Conservation (phyloP, 1,140 invertebrate genomes). For the Thalassaphorura encarpata region DNA sequence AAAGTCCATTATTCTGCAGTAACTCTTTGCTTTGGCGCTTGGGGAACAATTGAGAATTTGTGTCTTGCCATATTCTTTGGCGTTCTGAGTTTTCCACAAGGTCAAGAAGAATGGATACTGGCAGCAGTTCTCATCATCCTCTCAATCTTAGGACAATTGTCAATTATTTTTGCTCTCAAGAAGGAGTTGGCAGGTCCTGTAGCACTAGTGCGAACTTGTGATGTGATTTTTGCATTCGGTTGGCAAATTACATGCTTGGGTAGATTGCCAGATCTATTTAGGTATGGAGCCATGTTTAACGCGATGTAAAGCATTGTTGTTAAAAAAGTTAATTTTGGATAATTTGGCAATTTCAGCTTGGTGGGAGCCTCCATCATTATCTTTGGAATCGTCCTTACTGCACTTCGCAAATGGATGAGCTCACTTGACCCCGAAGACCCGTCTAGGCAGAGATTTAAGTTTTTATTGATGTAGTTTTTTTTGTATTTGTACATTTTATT, state of each 20-base stretch:
- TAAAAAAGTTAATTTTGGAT: no score
- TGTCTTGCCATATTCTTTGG: constrained; percentile 1
- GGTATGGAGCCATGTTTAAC: no score
- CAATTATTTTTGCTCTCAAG: constrained; percentile 21
- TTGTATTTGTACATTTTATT: no score
- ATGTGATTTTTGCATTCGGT: constrained; percentile 23
- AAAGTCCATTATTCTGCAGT: constrained; percentile 16
- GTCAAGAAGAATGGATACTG: neutral
- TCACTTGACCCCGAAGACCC: constrained; percentile 41
- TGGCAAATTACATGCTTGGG: constrained; percentile 24
- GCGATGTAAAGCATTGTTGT: no score
- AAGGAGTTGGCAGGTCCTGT: constrained; percentile 20
- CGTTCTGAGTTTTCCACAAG: neutral
- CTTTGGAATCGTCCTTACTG: constrained; percentile 68
- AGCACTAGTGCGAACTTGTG: constrained; percentile 3
- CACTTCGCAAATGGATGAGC: constrained; percentile 69
- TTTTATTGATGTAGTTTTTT: constrained; percentile 3
- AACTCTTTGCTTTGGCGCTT: constrained; percentile 11
- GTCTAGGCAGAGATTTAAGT: neutral
- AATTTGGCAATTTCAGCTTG: constrained; percentile 67
- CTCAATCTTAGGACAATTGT: constrained; percentile 21
- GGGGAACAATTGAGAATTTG: constrained; percentile 15
- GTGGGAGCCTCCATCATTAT: constrained; percentile 69
- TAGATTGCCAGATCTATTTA: constrained; percentile 17
- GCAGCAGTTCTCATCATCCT: constrained; percentile 8